Evolutionary conservation across 2,888 invertebrate genomes (phyloP).

Genomic region (Apotomis turbidana): DNA sequence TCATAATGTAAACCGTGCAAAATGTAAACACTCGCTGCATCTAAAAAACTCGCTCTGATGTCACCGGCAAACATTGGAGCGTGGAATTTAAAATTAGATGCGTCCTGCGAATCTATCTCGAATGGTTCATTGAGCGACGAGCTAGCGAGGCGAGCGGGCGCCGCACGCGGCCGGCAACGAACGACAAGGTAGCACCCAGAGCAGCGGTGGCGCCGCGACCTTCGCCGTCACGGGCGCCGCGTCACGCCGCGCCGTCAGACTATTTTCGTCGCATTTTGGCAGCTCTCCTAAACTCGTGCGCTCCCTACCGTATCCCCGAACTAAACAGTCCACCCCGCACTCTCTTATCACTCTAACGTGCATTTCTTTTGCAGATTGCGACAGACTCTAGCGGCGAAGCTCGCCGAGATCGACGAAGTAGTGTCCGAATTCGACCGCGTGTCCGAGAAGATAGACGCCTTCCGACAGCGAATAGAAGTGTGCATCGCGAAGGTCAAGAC

Average conservation of each 20-base stretch:
- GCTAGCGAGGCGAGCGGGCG: conserved; percentile 79
- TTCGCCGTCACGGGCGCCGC: conserved; percentile 75
- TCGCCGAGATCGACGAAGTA: conserved; percentile 89
- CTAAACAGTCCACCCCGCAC: conserved; percentile 57
- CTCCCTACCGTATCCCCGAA: conserved; percentile 58
- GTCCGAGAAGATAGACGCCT: conserved; percentile 87
- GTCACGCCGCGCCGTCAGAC: conserved; percentile 74
- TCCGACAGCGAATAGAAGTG: conserved; percentile 87
- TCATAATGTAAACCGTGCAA: conserved; percentile 64
- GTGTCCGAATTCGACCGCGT: conserved; percentile 90
- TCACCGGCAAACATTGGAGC: conserved; percentile 78
- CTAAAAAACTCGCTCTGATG: conserved; percentile 77
- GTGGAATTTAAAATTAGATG: conserved; percentile 79
- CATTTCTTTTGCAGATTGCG: conserved; percentile 87
- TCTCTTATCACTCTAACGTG: conserved; percentile 52
- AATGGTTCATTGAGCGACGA: conserved; percentile 81
- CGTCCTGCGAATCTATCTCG: conserved; percentile 70
- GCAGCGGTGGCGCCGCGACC: conserved; percentile 64
- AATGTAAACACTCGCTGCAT: conserved; percentile 79
- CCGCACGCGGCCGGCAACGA: conserved; percentile 77
- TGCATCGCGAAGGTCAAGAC: conserved; percentile 86
- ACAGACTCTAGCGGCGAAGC: conserved; percentile 90
- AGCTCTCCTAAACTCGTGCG: conserved; percentile 64
- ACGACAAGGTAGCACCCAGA: conserved; percentile 66
- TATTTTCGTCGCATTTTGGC: conserved; percentile 82